These are phyloP conservation scores for Eupithecia pulchellata DNA, from an alignment of 2,888 invertebrate genomes.

Conservation along the genomic window DNA sequence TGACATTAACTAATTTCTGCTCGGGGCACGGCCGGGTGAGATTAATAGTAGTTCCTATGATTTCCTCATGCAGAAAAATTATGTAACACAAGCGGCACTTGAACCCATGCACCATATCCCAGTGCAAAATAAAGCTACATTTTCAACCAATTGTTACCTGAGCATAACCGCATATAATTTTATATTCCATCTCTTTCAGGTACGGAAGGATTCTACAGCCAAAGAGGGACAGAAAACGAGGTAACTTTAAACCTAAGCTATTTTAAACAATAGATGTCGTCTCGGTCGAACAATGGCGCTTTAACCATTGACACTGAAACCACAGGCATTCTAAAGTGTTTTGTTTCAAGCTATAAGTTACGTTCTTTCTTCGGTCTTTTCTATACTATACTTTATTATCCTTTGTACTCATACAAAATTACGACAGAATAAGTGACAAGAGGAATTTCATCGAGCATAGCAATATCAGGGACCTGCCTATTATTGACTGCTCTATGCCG, in stretches of 20 bases:
- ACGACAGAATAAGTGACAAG: background rate
- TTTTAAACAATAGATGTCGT: slow-evolving; percentile 18
- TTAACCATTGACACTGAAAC: slow-evolving; percentile 20
- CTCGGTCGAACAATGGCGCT: slow-evolving; percentile 20
- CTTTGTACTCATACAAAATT: background rate
- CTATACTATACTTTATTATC: slow-evolving; percentile 1
- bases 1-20: background rate
- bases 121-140: background rate
- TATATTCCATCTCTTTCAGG: slow-evolving; percentile 22
- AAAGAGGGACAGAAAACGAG: slow-evolving; percentile 28
- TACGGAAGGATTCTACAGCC: slow-evolving; percentile 24
- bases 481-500: background rate
- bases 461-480: background rate
- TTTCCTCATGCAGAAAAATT: background rate
- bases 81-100: background rate
- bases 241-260: slow-evolving; percentile 28
- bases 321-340: slow-evolving; percentile 4
- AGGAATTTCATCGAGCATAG: background rate
- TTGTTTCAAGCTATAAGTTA: background rate
- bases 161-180: background rate
- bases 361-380: background rate
- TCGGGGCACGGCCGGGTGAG: no score
- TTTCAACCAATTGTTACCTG: background rate
- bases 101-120: background rate
- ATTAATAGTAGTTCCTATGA: no score